Evolutionary conservation across 2,113 vertebrate genomes (phyloP).

Genomic region (Phasianus colchicus): DNA sequence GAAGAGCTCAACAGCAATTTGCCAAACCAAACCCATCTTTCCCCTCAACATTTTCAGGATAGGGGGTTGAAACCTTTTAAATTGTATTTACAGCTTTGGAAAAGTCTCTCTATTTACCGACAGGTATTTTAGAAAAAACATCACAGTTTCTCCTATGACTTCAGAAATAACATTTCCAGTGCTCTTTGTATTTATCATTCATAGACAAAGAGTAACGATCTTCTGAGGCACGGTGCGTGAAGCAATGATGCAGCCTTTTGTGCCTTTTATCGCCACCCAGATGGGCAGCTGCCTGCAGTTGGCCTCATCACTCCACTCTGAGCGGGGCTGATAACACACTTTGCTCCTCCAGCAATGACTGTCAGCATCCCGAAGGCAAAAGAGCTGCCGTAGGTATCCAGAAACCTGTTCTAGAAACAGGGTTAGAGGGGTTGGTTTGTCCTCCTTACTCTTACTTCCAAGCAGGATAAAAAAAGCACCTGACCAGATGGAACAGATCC

Average conservation of each 20-base stretch:
- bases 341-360: background rate
- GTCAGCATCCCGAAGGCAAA: background rate
- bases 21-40: background rate
- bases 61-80: background rate
- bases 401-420: background rate
- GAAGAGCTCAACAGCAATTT: background rate
- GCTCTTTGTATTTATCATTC: background rate
- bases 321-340: background rate
- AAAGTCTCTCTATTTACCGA: background rate
- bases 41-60: background rate
- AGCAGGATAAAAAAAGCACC: background rate
- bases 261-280: background rate
- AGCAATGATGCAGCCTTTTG: background rate
- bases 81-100: background rate
- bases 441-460: background rate
- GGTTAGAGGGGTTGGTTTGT: background rate
- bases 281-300: background rate
- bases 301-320: rapidly evolving
- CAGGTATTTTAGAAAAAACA: background rate
- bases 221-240: rapidly evolving
- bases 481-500: background rate
- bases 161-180: background rate
- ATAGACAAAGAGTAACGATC: background rate
- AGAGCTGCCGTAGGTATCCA: background rate
- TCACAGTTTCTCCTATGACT: background rate